These are phyloP conservation scores for Cardiocondyla obscurior DNA, from an alignment of 1,140 invertebrate genomes.

Conservation along the genomic window DNA sequence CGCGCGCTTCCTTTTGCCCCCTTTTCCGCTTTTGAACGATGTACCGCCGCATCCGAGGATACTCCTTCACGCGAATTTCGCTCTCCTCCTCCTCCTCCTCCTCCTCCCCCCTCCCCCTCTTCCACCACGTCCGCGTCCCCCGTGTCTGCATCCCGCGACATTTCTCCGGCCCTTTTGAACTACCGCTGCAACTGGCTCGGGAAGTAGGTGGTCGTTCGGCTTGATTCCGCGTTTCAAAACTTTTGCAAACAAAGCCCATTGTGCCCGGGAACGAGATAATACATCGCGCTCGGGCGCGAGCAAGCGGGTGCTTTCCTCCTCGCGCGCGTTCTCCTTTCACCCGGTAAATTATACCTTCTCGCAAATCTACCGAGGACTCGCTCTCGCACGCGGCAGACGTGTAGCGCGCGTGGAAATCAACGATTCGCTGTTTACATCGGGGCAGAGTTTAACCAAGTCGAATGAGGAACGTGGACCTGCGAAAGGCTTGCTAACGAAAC, in stretches of 20 bases:
- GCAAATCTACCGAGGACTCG: conserved; percentile 26
- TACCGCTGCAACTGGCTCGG: conserved; percentile 68
- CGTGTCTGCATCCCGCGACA: not conserved
- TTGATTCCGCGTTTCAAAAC: conserved; percentile 68
- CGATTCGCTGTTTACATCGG: conserved; percentile 50
- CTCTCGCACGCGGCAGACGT: not conserved
- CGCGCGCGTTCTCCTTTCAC: conserved; percentile 35
- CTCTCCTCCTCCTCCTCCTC: not conserved
- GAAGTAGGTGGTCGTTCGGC: conserved; percentile 57
- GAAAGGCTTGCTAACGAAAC: not conserved
- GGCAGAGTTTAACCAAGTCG: conserved; percentile 39
- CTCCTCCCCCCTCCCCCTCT: not conserved
- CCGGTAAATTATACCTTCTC: conserved; percentile 62
- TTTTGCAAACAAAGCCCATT: conserved; percentile 66
- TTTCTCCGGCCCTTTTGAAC: conserved; percentile 35
- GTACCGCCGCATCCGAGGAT: conserved; percentile 39
- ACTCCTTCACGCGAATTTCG: conserved; percentile 49
- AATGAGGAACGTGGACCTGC: conserved; percentile 24
- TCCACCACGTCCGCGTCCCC: no score
- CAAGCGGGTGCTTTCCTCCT: conserved; percentile 28
- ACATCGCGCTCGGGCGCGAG: conserved; percentile 53
- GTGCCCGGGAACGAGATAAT: conserved; percentile 64
- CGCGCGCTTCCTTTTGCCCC: conserved; percentile 55
- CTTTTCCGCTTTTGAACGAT: conserved; percentile 58
- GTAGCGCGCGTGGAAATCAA: conserved; percentile 45